These are phyloP conservation scores for Pollimyrus isidori DNA, from an alignment of 2,113 vertebrate genomes.

Conservation along the genomic window DNA sequence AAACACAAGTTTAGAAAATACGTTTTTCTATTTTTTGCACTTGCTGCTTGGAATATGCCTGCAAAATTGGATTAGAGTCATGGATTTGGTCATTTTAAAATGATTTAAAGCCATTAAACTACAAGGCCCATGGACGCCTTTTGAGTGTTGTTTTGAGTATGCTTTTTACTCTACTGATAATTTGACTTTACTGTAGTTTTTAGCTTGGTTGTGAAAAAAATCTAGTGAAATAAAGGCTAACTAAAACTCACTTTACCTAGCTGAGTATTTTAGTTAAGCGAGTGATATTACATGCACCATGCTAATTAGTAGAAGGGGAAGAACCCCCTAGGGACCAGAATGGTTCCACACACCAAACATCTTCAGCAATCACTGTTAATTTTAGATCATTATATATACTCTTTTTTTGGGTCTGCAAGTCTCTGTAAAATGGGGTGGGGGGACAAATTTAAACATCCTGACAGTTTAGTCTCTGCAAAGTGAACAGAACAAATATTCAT, in stretches of 20 bases:
- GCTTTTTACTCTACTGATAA: neutral
- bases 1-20: neutral
- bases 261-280: neutral
- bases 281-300: neutral
- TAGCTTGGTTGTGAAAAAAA: neutral
- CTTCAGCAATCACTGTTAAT: neutral
- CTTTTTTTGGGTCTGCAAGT: neutral
- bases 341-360: neutral
- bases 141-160: neutral
- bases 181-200: neutral
- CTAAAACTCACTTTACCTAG: neutral
- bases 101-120: neutral
- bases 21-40: neutral
- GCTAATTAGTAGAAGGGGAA: neutral
- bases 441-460: neutral
- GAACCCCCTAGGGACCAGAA: neutral
- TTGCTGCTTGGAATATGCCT: neutral
- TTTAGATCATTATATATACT: neutral
- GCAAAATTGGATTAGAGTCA: neutral
- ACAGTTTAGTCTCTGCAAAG: neutral
- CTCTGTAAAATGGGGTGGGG: neutral
- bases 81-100: neutral
- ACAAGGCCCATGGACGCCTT: neutral
- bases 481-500: neutral
- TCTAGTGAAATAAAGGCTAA: neutral